Base-by-base conservation (phyloP, 2,888 invertebrate genomes). In the Protophormia terraenovae region DNA sequence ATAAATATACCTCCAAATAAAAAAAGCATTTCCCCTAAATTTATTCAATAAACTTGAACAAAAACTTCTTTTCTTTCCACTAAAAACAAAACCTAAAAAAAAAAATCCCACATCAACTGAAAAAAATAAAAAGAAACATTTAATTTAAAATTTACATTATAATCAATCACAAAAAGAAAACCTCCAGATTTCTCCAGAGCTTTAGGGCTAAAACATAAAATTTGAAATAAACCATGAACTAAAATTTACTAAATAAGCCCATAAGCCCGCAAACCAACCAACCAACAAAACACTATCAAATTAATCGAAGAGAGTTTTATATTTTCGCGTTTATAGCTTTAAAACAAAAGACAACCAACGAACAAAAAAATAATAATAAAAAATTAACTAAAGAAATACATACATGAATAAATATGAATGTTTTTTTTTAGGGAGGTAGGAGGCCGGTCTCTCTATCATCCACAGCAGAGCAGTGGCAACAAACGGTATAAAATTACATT, bases 131-230 rank as follows among this genome's bases (percentile, higher is more conserved):
- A 24, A 27, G 10, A 38, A 35, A 7, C 3, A 7, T n/a, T 24
- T 24, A 22, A 41, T 1, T 58, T 47, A 16, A 47, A 45, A 24
- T 38, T 19, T 35, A 12, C 19, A 71, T 16, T 67, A 45, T 47
- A 72, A 72, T 71, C 72, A 77, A 73, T 64, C 53, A 12, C 35
- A 27, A 58, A n/a, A 45, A 35, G 19, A 76, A 62, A 73, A 72
- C 16, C 62, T 69, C 47, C 55, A 69, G 73, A 78, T 82, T 85
- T 85, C 84, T 85, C 84, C 47, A 45, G 50, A 85, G 35, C 55
- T 62, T 32, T 14, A 67, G 67, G 67, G 80, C 50, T 66, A n/a
- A 53, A 77, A 66, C 27, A 19, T 32, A 45, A 55, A 32, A 50
- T 75, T 50, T 69, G 29, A 79, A 55, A 69, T 38, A 50, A 83